A percentile compares a stretch with the other conserved stretches of the same genome.
Conservation (phyloP, 2,113 vertebrate genomes). For the Perccottus glenii region DNA sequence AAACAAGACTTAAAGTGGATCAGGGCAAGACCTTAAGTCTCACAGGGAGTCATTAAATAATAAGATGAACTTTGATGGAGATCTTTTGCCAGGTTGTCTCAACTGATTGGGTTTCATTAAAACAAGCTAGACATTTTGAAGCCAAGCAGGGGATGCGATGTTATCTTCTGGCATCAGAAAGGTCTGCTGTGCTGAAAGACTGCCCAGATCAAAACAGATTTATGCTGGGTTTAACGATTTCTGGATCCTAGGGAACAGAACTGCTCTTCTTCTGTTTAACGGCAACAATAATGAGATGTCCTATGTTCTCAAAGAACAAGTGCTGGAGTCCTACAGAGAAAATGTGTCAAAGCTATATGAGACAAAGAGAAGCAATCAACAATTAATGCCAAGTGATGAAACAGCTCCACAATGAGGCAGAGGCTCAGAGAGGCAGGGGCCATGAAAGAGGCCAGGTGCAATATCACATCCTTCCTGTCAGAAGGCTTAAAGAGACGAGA, state of each 20-base stretch:
- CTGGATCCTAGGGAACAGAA: constrained; percentile 28
- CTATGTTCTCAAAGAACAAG: constrained; percentile 56
- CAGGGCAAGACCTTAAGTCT: constrained; percentile 54
- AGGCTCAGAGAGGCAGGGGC: constrained; percentile 35
- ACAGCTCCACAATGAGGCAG: constrained; percentile 49
- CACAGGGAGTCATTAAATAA: constrained; percentile 65
- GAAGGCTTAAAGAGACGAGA: constrained; percentile 62
- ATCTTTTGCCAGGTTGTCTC: constrained; percentile 56
- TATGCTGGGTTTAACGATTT: constrained; percentile 34
- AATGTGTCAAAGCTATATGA: constrained; percentile 58
- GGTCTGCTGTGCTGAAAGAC: constrained; percentile 34
- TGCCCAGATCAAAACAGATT: constrained; percentile 49
- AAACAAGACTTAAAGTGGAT: constrained; percentile 28
- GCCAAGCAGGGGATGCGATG: constrained; percentile 39
- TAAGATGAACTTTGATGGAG: constrained; percentile 55
- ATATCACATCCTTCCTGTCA: constrained; percentile 75
- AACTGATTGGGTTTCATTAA: constrained; percentile 64
- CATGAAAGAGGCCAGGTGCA: constrained; percentile 76
- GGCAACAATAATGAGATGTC: constrained; percentile 67
- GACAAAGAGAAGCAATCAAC: constrained; percentile 61
- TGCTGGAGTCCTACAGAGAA: constrained; percentile 49
- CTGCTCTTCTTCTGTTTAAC: constrained; percentile 51
- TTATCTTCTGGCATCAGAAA: constrained; percentile 48
- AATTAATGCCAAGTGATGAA: constrained; percentile 65
- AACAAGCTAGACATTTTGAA: constrained; percentile 52